Evolutionary conservation across 2,113 vertebrate genomes (phyloP), one percentile per base, ranked within the genome.

Genomic region (Chaenogobius annularis): DNA sequence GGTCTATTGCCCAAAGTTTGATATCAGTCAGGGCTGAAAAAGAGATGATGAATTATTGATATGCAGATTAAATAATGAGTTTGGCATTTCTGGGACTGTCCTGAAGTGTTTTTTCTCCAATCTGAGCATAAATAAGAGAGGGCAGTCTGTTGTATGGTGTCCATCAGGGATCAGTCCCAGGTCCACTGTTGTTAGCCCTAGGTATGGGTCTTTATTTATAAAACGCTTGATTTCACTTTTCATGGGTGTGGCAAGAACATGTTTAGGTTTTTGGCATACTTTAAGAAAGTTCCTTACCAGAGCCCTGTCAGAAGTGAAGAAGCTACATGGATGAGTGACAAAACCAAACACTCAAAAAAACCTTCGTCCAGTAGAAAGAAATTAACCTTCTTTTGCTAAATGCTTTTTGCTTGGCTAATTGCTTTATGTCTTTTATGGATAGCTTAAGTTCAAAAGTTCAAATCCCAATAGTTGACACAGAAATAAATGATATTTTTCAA

Each of bases 1-100:
- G 85, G 77, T 94, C 91, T 0, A 94, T 93, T 1, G 90, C 92
- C 93, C 93, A 94, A 5, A 94, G 84, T 74, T 90, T 92, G 75
- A 92, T 90, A 75, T 92, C 88, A 0, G 89, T 92, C 73, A 93
- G 75, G 0, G 93, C 93, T 94, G 47, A 14, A 68, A 23, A 70
- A 1, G 3, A 78, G 2, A 65, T 11, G 54, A 22, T 58, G 17
- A 69, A 13, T 48, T 15, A 15, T 48, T 48, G 15, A 14, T 5
- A 15, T 4, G 14, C 47, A 19, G 15, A 19, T 50, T 50, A 17
- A 17, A 19, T 31, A 17, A 50, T 19, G 47, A 50, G 15, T 50
- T 46, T 46, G 44, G 44, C 3, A 13, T 46, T 50, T 15, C 47
- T 50, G 47, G 6, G 7, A 48, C 47, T 48, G 14, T 14, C 47